Conservation (phyloP, 2,113 vertebrate species). For the Axis porcinus region DNA sequence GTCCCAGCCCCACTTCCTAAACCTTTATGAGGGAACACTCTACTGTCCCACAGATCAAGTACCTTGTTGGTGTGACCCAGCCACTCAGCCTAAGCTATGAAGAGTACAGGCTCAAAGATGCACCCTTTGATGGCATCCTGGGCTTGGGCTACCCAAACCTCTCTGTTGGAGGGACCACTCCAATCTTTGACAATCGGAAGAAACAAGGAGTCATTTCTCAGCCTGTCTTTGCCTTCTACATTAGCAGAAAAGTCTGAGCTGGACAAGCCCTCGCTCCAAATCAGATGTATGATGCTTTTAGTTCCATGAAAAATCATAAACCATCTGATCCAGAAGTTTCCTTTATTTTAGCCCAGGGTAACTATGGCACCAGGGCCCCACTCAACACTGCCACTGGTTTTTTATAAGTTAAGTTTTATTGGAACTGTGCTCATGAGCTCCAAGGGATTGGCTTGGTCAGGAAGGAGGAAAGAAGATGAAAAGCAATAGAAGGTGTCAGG, state of each 20-base stretch:
- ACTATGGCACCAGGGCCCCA: too few species aligned
- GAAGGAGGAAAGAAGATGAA: too few species aligned
- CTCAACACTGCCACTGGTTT: too few species aligned
- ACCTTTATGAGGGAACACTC: fast-evolving
- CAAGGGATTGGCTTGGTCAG: not conserved
- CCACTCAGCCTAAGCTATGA: conserved; percentile 73
- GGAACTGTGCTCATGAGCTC: not conserved
- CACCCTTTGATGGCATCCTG: conserved; percentile 76
- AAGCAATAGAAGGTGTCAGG: too few species aligned
- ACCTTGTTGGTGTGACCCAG: conserved; percentile 18
- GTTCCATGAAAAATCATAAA: not conserved
- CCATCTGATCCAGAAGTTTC: not conserved
- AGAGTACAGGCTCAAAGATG: conserved; percentile 61
- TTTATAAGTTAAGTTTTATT: not conserved
- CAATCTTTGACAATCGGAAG: not conserved
- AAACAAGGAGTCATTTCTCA: not conserved
- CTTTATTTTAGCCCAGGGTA: not conserved
- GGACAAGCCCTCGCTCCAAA: not conserved
- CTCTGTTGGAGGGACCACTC: not conserved
- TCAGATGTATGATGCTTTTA: not conserved
- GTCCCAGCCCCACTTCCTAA: not conserved
- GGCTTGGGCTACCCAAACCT: conserved; percentile 77
- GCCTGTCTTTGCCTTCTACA: not conserved
- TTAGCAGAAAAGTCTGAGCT: conserved; percentile 69
- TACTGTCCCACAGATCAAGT: conserved; percentile 23